Evolutionary conservation across 2,797 vertebrate species (phyloP), one percentile per base, ranked within the genome.

Genomic region (Pitangus sulphuratus): DNA sequence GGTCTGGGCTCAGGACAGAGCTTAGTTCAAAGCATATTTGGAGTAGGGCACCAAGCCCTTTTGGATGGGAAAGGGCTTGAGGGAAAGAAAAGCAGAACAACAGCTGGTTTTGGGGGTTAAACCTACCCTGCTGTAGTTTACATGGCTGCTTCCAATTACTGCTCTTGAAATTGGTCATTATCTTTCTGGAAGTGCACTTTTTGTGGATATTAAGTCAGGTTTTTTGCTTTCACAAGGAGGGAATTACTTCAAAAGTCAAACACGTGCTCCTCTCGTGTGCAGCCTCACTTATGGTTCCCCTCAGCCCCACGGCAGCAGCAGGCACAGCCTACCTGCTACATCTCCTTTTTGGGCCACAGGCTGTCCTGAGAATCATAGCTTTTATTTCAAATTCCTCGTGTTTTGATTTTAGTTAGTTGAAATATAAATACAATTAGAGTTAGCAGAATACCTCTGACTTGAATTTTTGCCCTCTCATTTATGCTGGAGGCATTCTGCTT

Each of bases 261-360:
- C 30, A 28, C 0, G 0, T 54, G 33, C 66, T 82, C 0, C 0
- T 70, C 25, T 66, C 0, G 0, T 1, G 2, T 33, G 37, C 74
- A 86, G 50, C 53, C 35, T 94, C 2, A 1, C 33, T 66, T 22
- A 44, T 1, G 28, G 13, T 57, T 30, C 37, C 9, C 1, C 54
- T 85, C 53, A 76, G 42, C 62, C 56, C 69, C 81, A 30, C 0
- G 0, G 54, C 75, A 85, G 79, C 45, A 76, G 44, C 64, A 81
- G 35, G 15, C 42, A 51, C 28, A 37, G 3, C 28, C 25, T 84
- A 40, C 25, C 75, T 58, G 24, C 37, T 40, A 11, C 61, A 18
- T 31, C 65, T 75, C 21, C 15, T 53, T 84, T 78, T 9, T 69
- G 77, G 65, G 31, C 51, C 58, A 37, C 12, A 30, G 40, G 40